phyloP scores from a whole-genome alignment of 2,888 invertebrate species.

The Molanna angustata region DNA sequence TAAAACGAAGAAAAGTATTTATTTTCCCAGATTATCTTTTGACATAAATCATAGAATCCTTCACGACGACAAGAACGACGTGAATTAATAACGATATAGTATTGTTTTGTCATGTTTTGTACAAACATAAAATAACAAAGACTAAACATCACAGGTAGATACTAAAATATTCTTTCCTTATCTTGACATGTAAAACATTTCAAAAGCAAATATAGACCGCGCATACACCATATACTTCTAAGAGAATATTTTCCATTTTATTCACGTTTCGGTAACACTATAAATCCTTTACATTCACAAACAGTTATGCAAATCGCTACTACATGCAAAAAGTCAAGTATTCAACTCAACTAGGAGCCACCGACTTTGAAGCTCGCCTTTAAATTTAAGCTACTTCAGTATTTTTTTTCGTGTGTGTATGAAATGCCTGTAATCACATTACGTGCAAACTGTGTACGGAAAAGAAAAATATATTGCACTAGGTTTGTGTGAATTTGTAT shows the following conservation, averaged over 20 bases:
- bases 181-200: background rate
- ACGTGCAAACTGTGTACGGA: constrained; percentile 4
- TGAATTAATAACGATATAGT: no score
- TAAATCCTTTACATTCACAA: constrained; percentile 9
- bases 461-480: no score
- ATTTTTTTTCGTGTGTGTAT: background rate
- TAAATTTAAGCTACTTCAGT: constrained; percentile 3
- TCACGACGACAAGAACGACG: no score
- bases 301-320: constrained; percentile 11
- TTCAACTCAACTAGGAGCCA: background rate
- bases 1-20: no score
- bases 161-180: no score
- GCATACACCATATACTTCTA: background rate
- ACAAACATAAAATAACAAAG: no score
- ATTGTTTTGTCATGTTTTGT: no score
- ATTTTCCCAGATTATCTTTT: no score
- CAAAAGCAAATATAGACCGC: background rate
- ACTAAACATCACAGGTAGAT: no score
- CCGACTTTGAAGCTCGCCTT: constrained; percentile 6
- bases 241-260: constrained; percentile 4
- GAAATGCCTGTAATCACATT: constrained; percentile 13
- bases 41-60: no score
- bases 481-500: no score
- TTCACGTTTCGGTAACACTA: background rate
- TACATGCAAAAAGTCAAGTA: constrained; percentile 5